Conservation (phyloP, 2,888 invertebrate species). For the Stenichneumon culpator region DNA sequence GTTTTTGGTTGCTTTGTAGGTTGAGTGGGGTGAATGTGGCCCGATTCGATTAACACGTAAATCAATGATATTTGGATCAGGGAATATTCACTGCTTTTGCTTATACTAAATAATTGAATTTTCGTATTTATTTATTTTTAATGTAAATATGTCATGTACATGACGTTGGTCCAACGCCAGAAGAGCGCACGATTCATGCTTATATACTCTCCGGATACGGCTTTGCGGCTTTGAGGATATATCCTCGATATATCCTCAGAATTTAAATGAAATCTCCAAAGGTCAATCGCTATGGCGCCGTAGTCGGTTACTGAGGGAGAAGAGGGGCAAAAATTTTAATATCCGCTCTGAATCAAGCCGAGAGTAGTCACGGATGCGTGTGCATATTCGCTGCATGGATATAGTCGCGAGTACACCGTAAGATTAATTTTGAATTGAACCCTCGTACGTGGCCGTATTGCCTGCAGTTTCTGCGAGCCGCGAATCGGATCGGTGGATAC, state of each 20-base stretch:
- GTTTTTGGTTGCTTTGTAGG: neutral
- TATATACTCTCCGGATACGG: neutral
- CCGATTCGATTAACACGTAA: neutral
- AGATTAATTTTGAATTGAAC: conserved; percentile 8
- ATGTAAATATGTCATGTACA: neutral
- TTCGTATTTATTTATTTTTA: neutral
- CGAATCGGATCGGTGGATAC: neutral
- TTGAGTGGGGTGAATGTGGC: neutral
- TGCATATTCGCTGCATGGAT: neutral
- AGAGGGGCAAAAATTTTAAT: conserved; percentile 30
- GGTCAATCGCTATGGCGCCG: neutral
- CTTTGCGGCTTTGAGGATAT: neutral
- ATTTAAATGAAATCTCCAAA: neutral
- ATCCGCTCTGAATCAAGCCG: conserved; percentile 42
- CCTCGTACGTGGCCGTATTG: neutral
- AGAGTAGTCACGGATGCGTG: neutral
- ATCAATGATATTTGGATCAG: neutral
- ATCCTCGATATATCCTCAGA: neutral
- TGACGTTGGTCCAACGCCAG: neutral
- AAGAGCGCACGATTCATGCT: neutral
- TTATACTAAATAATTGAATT: neutral
- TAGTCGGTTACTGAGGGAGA: neutral
- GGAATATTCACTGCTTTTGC: neutral
- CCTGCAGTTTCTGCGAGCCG: neutral
- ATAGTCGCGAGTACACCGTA: neutral